Evolutionary conservation across 2,888 invertebrate genomes (phyloP).

Genomic region (Quadroppia sp.): DNA sequence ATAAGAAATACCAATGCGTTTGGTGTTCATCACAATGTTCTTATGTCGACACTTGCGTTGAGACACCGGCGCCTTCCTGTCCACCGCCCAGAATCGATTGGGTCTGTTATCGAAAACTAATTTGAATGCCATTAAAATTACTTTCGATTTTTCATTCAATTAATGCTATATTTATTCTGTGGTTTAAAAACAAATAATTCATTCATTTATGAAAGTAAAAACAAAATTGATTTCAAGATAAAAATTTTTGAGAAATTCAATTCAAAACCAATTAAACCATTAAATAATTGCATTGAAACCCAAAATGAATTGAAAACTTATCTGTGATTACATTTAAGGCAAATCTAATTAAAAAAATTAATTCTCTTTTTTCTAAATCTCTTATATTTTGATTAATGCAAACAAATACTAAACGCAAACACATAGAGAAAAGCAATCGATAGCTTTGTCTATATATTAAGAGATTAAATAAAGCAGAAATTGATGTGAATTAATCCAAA

Average conservation of each 20-base stretch:
- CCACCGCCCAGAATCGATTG: conserved; percentile 87
- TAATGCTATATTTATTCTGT: no score
- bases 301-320: no score
- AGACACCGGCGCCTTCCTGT: conserved; percentile 74
- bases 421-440: neutral
- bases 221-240: no score
- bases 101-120: conserved; percentile 55
- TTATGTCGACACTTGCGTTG: conserved; percentile 76
- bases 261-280: no score
- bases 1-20: conserved; percentile 79
- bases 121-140: neutral
- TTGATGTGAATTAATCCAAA: neutral
- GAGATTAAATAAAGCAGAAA: conserved; percentile 14
- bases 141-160: neutral
- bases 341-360: no score
- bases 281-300: no score
- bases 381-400: conserved; percentile 7
- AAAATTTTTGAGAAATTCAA: no score
- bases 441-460: neutral
- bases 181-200: no score
- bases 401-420: neutral
- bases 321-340: no score
- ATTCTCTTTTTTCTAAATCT: no score
- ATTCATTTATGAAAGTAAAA: no score
- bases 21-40: conserved; percentile 91